Evolutionary conservation across 2,797 vertebrate species (phyloP).

Genomic region (Notolepis coatsorum): DNA sequence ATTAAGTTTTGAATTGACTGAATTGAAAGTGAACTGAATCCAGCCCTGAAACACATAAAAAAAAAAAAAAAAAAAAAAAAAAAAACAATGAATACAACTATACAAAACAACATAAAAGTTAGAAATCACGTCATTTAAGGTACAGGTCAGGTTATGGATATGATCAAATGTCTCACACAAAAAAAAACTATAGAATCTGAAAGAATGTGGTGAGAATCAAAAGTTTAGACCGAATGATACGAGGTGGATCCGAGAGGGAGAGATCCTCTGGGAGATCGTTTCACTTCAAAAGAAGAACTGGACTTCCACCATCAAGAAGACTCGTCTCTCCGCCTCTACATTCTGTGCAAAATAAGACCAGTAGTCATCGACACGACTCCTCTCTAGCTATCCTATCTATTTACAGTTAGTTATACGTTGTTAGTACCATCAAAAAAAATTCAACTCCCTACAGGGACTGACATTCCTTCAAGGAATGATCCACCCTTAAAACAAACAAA

Average conservation of each 20-base stretch:
- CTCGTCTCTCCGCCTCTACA: slow-evolving; percentile 59
- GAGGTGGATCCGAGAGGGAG: background rate
- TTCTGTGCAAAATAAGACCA: slow-evolving; percentile 74
- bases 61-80: slow-evolving; percentile 8
- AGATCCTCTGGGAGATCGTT: background rate
- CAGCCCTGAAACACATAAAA: background rate
- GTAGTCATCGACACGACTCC: slow-evolving; percentile 40
- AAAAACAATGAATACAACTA: slow-evolving; percentile 18
- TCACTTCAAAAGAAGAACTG: background rate
- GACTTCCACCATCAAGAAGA: slow-evolving; percentile 27
- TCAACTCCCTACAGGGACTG: slow-evolving; percentile 13
- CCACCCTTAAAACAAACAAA: slow-evolving; percentile 33
- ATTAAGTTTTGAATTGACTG: slow-evolving; percentile 13
- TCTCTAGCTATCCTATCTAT: slow-evolving; percentile 36
- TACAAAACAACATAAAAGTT: background rate
- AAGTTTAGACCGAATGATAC: slow-evolving; percentile 38
- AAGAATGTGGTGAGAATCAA: slow-evolving; percentile 7
- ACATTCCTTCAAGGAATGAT: slow-evolving; percentile 50
- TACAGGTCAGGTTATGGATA: slow-evolving; percentile 7
- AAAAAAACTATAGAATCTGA: background rate
- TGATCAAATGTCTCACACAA: background rate
- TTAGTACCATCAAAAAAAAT: slow-evolving; percentile 60
- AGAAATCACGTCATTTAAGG: slow-evolving; percentile 3
- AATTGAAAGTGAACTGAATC: background rate
- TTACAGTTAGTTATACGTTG: slow-evolving; percentile 65